Evolutionary conservation across 2,888 invertebrate species (phyloP).

Genomic region (Lasioglossum malachurum): DNA sequence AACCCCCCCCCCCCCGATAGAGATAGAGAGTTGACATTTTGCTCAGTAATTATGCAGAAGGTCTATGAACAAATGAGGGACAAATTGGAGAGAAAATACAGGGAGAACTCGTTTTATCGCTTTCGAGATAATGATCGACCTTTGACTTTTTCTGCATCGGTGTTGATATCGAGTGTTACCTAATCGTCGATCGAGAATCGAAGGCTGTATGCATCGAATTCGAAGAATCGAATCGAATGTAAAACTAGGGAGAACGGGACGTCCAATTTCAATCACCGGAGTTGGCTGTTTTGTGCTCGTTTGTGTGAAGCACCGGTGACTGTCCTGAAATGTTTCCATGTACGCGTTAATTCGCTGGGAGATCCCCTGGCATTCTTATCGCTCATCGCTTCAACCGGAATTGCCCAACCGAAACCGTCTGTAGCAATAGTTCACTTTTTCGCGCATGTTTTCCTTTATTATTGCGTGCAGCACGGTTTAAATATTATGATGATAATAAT

Average conservation of each 20-base stretch:
- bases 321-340: conserved; percentile 29
- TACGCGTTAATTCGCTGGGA: conserved; percentile 8
- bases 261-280: conserved; percentile 50
- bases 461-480: background rate
- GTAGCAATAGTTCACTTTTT: background rate
- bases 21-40: too few relatives aligned
- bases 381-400: background rate
- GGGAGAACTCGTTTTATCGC: background rate
- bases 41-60: background rate
- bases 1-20: too few relatives aligned
- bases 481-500: background rate
- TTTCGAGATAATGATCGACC: conserved; percentile 21
- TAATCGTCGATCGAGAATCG: conserved; percentile 41
- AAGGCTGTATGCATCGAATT: conserved; percentile 38
- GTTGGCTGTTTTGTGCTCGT: conserved; percentile 7
- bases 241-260: conserved; percentile 54
- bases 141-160: conserved; percentile 2
- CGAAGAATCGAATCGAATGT: conserved; percentile 56
- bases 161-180: conserved; percentile 37
- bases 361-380: conserved; percentile 38
- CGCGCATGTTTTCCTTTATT: background rate
- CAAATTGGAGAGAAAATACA: background rate
- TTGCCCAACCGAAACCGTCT: conserved; percentile 13
- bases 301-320: conserved; percentile 14
- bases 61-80: background rate